Conservation (phyloP, 2,113 vertebrate species). For the Salminus brasiliensis region DNA sequence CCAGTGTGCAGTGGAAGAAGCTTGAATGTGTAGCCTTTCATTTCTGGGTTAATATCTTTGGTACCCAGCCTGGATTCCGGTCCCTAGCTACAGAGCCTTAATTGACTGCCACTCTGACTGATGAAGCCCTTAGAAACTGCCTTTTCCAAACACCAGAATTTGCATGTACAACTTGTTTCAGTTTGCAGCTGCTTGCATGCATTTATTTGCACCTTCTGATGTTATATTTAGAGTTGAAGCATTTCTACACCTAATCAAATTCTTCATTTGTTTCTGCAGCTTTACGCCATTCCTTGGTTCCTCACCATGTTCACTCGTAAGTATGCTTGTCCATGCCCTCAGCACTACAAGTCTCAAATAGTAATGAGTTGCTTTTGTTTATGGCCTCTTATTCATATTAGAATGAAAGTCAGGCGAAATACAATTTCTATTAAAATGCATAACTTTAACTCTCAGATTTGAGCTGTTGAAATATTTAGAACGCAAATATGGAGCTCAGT, state of each 20-base stretch:
- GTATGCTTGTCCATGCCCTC: slow-evolving; percentile 62
- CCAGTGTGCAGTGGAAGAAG: not conserved
- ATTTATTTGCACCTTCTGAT: not conserved
- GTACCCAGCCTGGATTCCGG: not conserved
- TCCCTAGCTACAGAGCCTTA: not conserved
- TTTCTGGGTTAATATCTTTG: not conserved
- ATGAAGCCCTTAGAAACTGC: not conserved
- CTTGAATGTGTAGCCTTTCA: not conserved
- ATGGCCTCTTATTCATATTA: no score
- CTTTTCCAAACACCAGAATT: not conserved
- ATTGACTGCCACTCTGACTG: not conserved
- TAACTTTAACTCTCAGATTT: no score
- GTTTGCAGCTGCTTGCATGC: not conserved
- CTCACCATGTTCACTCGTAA: slow-evolving; percentile 99
- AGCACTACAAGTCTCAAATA: no score
- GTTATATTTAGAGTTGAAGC: not conserved
- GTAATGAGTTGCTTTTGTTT: no score
- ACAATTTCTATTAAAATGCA: no score
- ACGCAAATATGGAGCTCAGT: no score
- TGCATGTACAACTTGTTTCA: not conserved
- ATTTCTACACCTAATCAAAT: slow-evolving; percentile 13
- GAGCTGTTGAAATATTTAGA: no score
- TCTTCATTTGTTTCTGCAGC: slow-evolving; percentile 70
- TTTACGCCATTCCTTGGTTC: slow-evolving; percentile 99
- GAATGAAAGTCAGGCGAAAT: no score